Base-by-base conservation (phyloP, 2,888 invertebrate genomes). In the Latrodectus elegans region DNA sequence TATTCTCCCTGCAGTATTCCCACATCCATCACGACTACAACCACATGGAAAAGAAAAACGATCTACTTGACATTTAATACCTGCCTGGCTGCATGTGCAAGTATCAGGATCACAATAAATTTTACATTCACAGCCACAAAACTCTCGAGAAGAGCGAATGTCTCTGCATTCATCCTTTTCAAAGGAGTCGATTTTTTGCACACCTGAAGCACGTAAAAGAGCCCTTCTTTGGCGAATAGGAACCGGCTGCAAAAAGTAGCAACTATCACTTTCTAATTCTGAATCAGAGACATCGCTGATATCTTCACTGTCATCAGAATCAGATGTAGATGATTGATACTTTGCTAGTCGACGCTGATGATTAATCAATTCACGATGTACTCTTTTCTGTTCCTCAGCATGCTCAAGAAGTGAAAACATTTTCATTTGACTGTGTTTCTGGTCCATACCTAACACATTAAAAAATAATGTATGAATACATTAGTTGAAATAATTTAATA, bases 11-110 rank as follows among this genome's bases (percentile, higher is more conserved):
- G 95, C 95, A 0, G 95, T 95, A 92, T 99, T 99, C 88, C 95
- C 95, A 92, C 99, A 99, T 74, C 97, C 97, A 91, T 98, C 98
- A 90, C 97, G 95, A 3, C 96, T 96, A 92, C 99, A 99, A 14
- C 98, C 98, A 92, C 99, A 99, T 0, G 99, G 99, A 92, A 99
- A 99, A 91, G 97, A 97, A 88, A 97, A 94, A 89, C 99, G 94
- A 93, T 99, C 99, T 81, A 99, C 94, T 94, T 98, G 98, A 92
- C 99, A 99, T 93, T 98, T 97, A 90, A 99, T 99, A 89, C 97
- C 98, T 71, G 96, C 96, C 91, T 96, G 95, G 92, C 97, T 97
- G 93, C 99, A 99, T 17, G 96, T 95, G 92, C 99, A 99, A 38
- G 95, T 97, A 91, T 97, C 97, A 1, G 99, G 99, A 93, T 97